A percentile compares a stretch with the other conserved stretches of the same genome.
phyloP scores from a whole-genome alignment of 1,140 invertebrate species.

The Eriocheir sinensis region DNA sequence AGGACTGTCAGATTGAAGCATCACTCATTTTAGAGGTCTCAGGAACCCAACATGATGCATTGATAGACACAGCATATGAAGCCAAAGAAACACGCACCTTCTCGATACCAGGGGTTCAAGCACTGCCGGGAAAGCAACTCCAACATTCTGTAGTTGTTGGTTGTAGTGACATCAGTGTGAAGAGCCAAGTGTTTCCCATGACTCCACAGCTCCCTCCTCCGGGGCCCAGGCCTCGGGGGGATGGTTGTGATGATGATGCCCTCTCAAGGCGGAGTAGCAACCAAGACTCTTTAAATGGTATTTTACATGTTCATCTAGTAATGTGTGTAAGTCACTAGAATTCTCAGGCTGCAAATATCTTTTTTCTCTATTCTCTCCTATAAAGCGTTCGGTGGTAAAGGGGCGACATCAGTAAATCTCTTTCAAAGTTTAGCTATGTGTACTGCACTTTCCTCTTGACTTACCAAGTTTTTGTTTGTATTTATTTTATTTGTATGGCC shows the following conservation, averaged over 20 bases:
- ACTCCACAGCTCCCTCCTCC: constrained; percentile 37
- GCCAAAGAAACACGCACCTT: constrained; percentile 61
- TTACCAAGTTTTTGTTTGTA: too few species aligned
- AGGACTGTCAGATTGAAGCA: constrained; percentile 71
- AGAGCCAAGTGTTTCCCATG: not conserved
- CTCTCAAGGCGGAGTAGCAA: constrained; percentile 41
- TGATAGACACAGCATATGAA: constrained; percentile 67
- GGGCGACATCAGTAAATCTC: too few species aligned
- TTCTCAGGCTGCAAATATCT: not conserved
- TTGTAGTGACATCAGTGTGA: not conserved
- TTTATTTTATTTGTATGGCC: too few species aligned
- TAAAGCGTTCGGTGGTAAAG: too few species aligned
- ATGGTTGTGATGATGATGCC: constrained; percentile 63
- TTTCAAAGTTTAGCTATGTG: too few species aligned
- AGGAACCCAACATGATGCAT: constrained; percentile 28
- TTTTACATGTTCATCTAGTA: too few species aligned
- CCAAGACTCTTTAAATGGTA: constrained; percentile 61
- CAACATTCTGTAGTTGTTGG: constrained; percentile 65
- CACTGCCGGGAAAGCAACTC: constrained; percentile 31
- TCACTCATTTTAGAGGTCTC: constrained; percentile 59
- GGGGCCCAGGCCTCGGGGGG: constrained; percentile 47
- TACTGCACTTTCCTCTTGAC: too few species aligned
- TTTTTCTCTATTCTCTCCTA: too few species aligned
- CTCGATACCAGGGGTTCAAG: not conserved
- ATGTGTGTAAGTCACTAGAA: not conserved